Percentiles rank a stretch among this genome's conserved stretches.
These are phyloP conservation scores for Megalopta genalis DNA, from an alignment of 1,140 invertebrate genomes.

Conservation along the genomic window DNA sequence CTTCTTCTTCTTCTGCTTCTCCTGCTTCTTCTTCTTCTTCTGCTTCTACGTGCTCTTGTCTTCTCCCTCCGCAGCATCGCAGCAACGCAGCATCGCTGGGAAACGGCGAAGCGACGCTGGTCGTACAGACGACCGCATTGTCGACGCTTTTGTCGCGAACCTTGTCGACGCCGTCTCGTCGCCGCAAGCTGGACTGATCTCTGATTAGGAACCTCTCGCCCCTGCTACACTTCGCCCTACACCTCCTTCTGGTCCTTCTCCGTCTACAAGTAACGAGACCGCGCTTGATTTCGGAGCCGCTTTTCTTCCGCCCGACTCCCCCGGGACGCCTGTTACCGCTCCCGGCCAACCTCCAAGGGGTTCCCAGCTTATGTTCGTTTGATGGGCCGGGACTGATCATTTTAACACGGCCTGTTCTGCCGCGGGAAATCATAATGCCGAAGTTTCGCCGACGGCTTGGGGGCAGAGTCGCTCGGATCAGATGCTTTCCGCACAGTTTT, in stretches of 20 bases:
- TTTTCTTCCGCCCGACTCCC: conserved; percentile 2
- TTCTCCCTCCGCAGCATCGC: no score
- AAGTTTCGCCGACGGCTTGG: neutral
- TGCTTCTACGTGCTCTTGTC: no score
- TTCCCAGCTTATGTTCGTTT: neutral
- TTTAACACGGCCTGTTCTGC: conserved; percentile 2
- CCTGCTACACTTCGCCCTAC: neutral
- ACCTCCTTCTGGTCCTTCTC: neutral
- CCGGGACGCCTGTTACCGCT: neutral
- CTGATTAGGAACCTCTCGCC: conserved; percentile 34
- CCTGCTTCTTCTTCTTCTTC: no score
- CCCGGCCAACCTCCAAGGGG: neutral
- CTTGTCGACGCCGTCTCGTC: conserved; percentile 29
- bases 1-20: no score
- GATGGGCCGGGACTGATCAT: conserved; percentile 15
- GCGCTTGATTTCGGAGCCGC: conserved; percentile 24
- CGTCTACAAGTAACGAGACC: conserved; percentile 21
- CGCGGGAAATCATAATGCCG: neutral
- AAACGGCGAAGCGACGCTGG: neutral
- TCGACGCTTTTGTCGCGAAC: conserved; percentile 25
- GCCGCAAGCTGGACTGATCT: conserved; percentile 23
- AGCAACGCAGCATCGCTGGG: no score
- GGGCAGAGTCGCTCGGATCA: neutral
- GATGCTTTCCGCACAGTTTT: no score
- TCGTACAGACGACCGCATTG: conserved; percentile 26